Conservation (phyloP, 2,888 invertebrate species). For the Arge pagana region DNA sequence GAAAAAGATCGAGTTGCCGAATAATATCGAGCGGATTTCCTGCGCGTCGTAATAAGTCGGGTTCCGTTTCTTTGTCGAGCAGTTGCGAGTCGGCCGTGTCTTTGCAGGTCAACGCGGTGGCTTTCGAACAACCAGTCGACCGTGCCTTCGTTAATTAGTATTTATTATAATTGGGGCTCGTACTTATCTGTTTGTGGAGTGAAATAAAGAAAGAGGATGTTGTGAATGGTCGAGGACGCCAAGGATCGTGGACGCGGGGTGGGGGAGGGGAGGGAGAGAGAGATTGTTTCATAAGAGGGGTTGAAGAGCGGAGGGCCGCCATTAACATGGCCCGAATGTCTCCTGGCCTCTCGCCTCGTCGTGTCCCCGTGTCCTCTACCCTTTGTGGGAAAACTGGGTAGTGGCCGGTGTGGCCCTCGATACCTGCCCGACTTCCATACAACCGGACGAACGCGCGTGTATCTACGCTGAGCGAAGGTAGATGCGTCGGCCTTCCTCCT, state of each 20-base stretch:
- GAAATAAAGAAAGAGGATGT: conserved; percentile 34
- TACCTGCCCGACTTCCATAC: too few species aligned
- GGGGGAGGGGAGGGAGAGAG: conserved; percentile 26
- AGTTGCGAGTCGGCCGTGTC: too few species aligned
- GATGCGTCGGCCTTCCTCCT: conserved; percentile 23
- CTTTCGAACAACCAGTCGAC: too few species aligned
- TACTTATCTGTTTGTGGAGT: conserved; percentile 45
- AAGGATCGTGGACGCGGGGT: not conserved
- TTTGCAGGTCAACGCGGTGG: too few species aligned
- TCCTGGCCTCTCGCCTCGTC: conserved; percentile 21
- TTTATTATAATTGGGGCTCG: conserved; percentile 56
- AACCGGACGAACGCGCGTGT: conserved; percentile 12
- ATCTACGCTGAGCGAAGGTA: conserved; percentile 26
- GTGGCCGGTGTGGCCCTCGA: too few species aligned
- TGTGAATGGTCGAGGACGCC: not conserved
- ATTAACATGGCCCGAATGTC: conserved; percentile 48
- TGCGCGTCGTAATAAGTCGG: too few species aligned
- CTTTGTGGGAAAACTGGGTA: too few species aligned
- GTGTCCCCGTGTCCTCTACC: too few species aligned
- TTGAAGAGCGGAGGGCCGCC: conserved; percentile 38
- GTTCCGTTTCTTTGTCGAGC: too few species aligned
- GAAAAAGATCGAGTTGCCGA: too few species aligned
- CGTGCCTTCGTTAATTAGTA: conserved; percentile 54
- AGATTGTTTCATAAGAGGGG: conserved; percentile 50
- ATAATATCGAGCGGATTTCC: too few species aligned